Evolutionary conservation across 1,140 invertebrate species (phyloP), one percentile per base, ranked within the genome.

Genomic region (Marisa cornuarietis): DNA sequence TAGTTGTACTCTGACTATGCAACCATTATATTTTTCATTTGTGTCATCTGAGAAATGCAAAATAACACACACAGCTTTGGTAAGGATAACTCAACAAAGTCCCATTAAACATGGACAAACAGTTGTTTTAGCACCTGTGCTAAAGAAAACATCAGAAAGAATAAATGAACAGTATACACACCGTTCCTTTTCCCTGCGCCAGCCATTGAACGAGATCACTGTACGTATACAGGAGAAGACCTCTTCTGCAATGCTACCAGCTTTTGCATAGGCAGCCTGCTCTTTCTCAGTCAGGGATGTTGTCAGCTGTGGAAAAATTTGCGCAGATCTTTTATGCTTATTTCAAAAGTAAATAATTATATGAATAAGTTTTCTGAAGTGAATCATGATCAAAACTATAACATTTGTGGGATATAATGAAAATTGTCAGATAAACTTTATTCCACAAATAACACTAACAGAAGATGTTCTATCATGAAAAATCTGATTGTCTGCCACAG

Each of bases 201-300:
- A 87, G 24, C 91, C 91, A 83, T 90, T 89, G 80, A 91, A 91
- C 54, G 90, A 88, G 24, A 87, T 85, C 5, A 92, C 91, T 31
- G 91, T 92, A 61, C 88, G 71, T 16, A 92, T 88, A 78, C 88
- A 85, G 18, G 86, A 86, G 26, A 92, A 79, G 14, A 91, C 89
- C 82, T 92, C 91, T 74, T 91, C 90, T 5, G 91, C 90, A 6
- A 91, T 84, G 68, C 85, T 84, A 13, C 90, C 90, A 54, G 90
- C 90, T 75, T 83, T 83, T 20, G 89, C 88, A 80, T 91, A 91
- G 0, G 85, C 83, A 31, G 84, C 83, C 69, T 90, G 85, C 79
- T 91, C 90, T 66, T 66, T 78, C 65, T 87, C 89, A 0, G 85
- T 76, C 13, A 82, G 83, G 11, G 69, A 76, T 58, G 79, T 68